Evolutionary conservation across 2,888 invertebrate genomes (phyloP), one percentile per base, ranked within the genome.

Genomic region (Baccha elongata): DNA sequence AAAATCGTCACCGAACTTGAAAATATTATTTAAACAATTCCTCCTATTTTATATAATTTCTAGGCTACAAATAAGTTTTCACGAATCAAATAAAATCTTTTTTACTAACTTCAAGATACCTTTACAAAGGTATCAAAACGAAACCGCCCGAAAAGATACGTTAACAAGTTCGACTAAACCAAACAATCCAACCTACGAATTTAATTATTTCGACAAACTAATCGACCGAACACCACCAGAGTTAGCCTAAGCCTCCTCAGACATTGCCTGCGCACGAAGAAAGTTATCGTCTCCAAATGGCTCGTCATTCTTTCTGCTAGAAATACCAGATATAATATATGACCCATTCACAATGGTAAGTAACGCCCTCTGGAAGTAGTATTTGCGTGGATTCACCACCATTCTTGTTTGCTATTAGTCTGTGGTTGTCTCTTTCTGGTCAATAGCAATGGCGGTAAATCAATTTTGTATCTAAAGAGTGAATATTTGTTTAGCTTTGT

Each of bases 251-350:
- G 64, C 64, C 64, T 42, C 64, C 64, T 78, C 71, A 76, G 62
- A 62, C 81, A 83, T 83, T 83, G 76, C 76, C 60, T 72, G 81
- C 81, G 76, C 76, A 83, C 72, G 53, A 71, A 76, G 67, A 72
- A 83, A 83, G 81, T 72, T 48, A 69, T 67, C 76, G 81, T 67
- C 81, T 72, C 76, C 71, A 76, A 83, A 72, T 76, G 81, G 52
- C 8, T 35, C 53, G 76, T 53, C 29, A 76, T 46, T 60, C 42
- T 44, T 29, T 26, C 60, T 44, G 60, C 44, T 44, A 60, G 60
- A 76, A 76, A 76, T 72, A 76, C 62, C 58, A 46, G 40, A 35
- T 17, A 32, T 58, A 68, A 46, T 44, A 35, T 17, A 32, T 58
- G 75, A 46, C 50, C 17, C 75, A 76, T 81, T 81, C 80, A 81